phyloP scores from a whole-genome alignment of 2,888 invertebrate genomes.

The Tinea semifulvella region DNA sequence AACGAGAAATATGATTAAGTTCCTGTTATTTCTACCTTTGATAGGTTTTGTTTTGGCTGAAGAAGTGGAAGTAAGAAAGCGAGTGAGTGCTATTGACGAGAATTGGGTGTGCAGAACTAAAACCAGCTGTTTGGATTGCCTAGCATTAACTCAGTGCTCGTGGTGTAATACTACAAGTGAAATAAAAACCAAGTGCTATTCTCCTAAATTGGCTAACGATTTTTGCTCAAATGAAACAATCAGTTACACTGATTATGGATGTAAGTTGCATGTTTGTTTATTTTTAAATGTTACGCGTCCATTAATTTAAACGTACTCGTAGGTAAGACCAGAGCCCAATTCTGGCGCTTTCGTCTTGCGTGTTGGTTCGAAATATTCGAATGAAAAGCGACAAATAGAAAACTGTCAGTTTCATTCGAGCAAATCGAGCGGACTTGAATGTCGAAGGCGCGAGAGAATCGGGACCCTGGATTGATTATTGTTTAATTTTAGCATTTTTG shows the following conservation, averaged over 20 bases:
- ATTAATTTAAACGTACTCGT: not conserved
- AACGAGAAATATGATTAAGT: not conserved
- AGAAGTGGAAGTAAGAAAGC: not conserved
- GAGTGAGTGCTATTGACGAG: conserved; percentile 28
- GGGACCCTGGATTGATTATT: too few species aligned
- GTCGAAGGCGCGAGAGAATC: too few species aligned
- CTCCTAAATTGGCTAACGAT: conserved; percentile 28
- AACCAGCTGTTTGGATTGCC: conserved; percentile 40
- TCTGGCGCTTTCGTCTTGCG: too few species aligned
- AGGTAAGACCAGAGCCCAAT: too few species aligned
- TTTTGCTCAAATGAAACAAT: conserved; percentile 37
- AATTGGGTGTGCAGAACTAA: conserved; percentile 48
- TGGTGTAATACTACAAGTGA: conserved; percentile 36
- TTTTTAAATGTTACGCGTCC: not conserved
- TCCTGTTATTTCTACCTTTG: not conserved
- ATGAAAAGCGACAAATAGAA: too few species aligned
- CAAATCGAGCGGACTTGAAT: too few species aligned
- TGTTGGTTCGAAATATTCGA: too few species aligned
- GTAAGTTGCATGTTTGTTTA: conserved; percentile 24
- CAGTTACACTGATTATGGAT: conserved; percentile 34
- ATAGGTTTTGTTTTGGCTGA: not conserved
- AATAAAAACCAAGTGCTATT: conserved; percentile 38
- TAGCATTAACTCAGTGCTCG: conserved; percentile 44
- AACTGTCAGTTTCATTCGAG: too few species aligned
- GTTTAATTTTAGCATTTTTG: too few species aligned